phyloP scores from a whole-genome alignment of 1,140 invertebrate species.

The Lepidotrigona ventralis region DNA sequence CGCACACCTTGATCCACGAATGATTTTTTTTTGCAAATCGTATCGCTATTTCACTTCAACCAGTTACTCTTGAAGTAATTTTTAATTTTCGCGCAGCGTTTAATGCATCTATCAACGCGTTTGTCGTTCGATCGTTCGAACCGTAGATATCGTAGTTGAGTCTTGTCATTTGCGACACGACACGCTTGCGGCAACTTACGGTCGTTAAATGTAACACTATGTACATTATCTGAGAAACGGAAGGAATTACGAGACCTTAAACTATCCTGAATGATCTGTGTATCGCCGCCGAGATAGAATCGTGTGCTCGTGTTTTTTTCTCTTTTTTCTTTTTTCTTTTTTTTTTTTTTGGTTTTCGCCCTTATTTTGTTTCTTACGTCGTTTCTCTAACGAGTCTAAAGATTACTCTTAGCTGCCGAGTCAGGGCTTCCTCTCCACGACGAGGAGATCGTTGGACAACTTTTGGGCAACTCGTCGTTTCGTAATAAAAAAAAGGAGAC shows the following conservation, averaged over 20 bases:
- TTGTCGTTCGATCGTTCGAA: not conserved
- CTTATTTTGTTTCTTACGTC: no score
- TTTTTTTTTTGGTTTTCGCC: no score
- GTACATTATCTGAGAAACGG: not conserved
- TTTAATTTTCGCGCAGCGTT: not conserved
- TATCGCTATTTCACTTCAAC: no score
- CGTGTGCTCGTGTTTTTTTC: no score
- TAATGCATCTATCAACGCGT: not conserved
- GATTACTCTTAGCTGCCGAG: constrained; percentile 15
- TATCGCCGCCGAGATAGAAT: not conserved
- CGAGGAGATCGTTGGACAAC: not conserved
- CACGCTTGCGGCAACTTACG: not conserved
- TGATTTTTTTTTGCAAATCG: not conserved
- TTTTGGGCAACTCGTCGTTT: not conserved
- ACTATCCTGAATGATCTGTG: not conserved
- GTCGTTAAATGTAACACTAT: not conserved
- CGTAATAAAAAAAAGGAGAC: not conserved
- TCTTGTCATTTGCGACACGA: no score
- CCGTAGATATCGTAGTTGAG: not conserved
- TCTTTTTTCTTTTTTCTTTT: no score
- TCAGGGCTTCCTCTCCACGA: constrained; percentile 7
- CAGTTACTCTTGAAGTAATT: no score
- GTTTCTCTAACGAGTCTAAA: not conserved
- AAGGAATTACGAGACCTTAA: not conserved
- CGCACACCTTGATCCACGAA: not conserved